These are phyloP conservation scores for Habrosyne pyritoides DNA, from an alignment of 2,888 invertebrate species.

Conservation along the genomic window DNA sequence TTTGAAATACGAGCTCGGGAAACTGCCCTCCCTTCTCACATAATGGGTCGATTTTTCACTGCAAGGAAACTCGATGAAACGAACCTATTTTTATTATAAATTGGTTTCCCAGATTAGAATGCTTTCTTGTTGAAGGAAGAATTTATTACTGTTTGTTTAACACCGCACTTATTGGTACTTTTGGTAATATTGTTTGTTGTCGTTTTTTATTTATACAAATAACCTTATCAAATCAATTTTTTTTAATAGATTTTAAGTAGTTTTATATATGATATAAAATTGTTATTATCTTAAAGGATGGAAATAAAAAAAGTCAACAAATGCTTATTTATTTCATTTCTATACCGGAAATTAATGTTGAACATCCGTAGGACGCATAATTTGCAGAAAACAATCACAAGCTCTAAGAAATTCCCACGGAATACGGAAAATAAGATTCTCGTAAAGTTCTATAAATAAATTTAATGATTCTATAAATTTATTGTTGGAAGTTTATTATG, in stretches of 20 bases:
- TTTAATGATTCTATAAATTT: constrained; percentile 4
- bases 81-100: constrained; percentile 64
- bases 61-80: constrained; percentile 68
- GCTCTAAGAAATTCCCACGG: neutral
- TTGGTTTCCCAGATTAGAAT: constrained; percentile 56
- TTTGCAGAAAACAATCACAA: neutral
- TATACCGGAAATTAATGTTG: too few species aligned
- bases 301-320: too few species aligned
- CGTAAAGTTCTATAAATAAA: neutral
- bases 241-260: too few species aligned
- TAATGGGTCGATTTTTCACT: constrained; percentile 79
- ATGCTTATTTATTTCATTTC: too few species aligned
- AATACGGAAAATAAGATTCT: neutral
- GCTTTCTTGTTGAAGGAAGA: constrained; percentile 53
- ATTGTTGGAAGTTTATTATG: constrained; percentile 5
- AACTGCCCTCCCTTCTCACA: constrained; percentile 53
- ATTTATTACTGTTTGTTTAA: constrained; percentile 27
- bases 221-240: too few species aligned
- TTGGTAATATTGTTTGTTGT: constrained; percentile 3
- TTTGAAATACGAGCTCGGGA: constrained; percentile 73
- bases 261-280: too few species aligned
- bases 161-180: too few species aligned
- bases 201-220: too few species aligned
- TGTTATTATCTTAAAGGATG: too few species aligned
- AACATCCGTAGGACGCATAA: too few species aligned